Evolutionary conservation across 2,797 vertebrate species (phyloP), one percentile per base, ranked within the genome.

Genomic region (Sebastes diploproa): DNA sequence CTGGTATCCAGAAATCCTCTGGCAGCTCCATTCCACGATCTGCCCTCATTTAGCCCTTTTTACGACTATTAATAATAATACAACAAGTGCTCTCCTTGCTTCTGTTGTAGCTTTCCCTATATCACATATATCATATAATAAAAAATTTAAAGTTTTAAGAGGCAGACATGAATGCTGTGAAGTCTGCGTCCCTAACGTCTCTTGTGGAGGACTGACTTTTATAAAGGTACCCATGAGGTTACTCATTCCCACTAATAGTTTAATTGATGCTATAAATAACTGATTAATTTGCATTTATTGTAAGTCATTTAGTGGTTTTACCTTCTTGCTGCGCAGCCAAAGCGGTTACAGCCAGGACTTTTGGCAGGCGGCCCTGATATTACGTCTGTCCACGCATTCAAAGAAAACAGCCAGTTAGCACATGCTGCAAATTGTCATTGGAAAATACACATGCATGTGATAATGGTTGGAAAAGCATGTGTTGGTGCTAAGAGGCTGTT

Each of bases 1-100:
- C 4, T 0, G 95, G 95, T 80, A 96, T 95, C 90, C 82, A 96
- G 88, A 96, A 96, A 18, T 96, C 93, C 2, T 96, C 95, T 1
- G 92, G 92, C 69, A 96, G 81, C 34, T 96, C 87, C 25, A 67
- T 72, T 10, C 10, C 65, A 14, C 34, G 27, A 4, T 77, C 84
- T 55, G 54, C 60, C 75, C 85, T 92, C 84, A 91, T 83, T 89
- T 87, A 78, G 14, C 20, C 67, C 25, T 58, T 22, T 54, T 59
- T 6, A 3, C 60, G 22, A 67, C 2, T 50, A 58, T 16, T 12
- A n/a, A 23, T 29, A 16, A 65, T 23, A 11, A 16, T 2, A 63
- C 6, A 42, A 63, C 4, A 42, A 64, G 46, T 29, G 42, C 22
- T 54, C 16, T 38, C 4, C 16, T 74, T 12, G 5, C 6, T 59